Percentiles rank a stretch among this genome's conserved stretches.
phyloP scores from a whole-genome alignment of 2,797 vertebrate species.

The Setipinna tenuifilis region DNA sequence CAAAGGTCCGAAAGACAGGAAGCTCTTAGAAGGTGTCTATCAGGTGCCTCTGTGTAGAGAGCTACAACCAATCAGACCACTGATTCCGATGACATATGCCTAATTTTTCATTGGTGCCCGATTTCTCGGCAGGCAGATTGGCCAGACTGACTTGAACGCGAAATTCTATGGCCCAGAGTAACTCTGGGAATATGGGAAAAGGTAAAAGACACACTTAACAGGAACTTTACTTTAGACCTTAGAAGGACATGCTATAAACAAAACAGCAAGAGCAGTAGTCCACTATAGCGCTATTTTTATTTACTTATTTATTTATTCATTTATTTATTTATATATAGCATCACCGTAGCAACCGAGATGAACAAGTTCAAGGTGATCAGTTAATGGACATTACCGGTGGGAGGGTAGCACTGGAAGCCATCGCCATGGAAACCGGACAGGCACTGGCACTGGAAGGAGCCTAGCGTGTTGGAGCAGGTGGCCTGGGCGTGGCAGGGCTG shows the following conservation, averaged over 20 bases:
- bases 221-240: background rate
- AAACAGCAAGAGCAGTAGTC: background rate
- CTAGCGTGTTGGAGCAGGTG: conserved; percentile 78
- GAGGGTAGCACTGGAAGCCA: conserved; percentile 79
- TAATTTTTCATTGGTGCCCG: no score
- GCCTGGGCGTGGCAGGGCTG: conserved; percentile 79
- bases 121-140: no score
- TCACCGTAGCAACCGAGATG: background rate
- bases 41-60: no score
- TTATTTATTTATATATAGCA: no score
- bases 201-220: background rate
- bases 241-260: background rate
- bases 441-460: conserved; percentile 87
- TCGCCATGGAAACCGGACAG: conserved; percentile 77
- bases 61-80: no score
- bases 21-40: no score
- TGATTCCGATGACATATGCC: no score
- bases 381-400: conserved; percentile 66
- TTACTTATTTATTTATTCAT: no score
- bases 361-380: no score
- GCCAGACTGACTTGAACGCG: background rate
- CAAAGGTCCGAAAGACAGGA: no score
- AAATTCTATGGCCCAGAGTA: background rate
- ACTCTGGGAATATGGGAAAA: background rate
- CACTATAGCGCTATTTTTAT: background rate